A percentile compares a stretch with the other conserved stretches of the same genome.
Conservation (phyloP, 2,797 vertebrate genomes). For the Muraenolepis orangiensis region DNA sequence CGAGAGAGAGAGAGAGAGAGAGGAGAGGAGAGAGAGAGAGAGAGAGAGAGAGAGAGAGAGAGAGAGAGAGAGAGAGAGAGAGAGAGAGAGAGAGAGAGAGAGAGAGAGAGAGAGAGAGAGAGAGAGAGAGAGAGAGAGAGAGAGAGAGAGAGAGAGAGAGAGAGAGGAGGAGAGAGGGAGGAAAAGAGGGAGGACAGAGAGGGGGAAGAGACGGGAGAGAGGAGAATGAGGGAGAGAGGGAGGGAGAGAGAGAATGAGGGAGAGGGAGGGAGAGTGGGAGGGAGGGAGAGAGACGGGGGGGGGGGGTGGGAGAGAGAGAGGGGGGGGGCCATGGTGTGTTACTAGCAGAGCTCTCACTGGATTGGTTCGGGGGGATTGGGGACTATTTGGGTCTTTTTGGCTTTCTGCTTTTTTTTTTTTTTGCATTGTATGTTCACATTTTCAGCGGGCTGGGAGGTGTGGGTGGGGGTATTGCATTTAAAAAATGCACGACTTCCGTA, state of each 20-base stretch:
- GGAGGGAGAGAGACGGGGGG: no score
- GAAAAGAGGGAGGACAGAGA: neutral
- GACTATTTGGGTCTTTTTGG: constrained; percentile 12
- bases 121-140: no score
- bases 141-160: no score
- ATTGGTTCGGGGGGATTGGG: neutral
- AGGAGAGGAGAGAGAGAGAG: neutral
- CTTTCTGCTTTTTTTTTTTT: constrained; percentile 1
- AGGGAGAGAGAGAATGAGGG: neutral
- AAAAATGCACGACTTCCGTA: neutral
- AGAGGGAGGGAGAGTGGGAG: no score
- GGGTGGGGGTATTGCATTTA: constrained; percentile 1
- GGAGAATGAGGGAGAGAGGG: no score
- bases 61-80: neutral
- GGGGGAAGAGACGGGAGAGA: neutral
- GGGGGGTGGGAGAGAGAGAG: neutral
- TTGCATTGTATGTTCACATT: constrained; percentile 20
- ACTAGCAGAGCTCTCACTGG: constrained; percentile 6
- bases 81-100: no score
- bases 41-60: constrained; percentile 1
- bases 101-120: no score
- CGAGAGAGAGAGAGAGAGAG: neutral
- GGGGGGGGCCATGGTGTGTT: constrained; percentile 11
- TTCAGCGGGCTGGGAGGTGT: neutral
- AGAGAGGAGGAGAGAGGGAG: neutral